Evolutionary conservation across 2,113 vertebrate genomes (phyloP).

Genomic region (Abramis brama): DNA sequence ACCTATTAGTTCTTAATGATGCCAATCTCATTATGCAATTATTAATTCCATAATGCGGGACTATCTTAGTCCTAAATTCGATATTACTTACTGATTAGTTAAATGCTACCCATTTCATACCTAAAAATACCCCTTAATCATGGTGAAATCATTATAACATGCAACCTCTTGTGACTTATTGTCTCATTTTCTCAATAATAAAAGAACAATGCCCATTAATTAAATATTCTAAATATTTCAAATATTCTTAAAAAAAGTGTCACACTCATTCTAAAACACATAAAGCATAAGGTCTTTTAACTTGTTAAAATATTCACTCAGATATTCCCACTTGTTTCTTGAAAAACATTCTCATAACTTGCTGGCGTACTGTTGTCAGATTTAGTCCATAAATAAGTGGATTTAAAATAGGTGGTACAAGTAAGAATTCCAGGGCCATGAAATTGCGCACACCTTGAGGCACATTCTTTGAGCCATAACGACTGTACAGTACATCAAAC

Average conservation of each 20-base stretch:
- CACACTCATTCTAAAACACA: background rate
- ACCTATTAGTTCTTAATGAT: no score
- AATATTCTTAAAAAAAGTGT: background rate
- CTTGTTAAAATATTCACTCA: background rate
- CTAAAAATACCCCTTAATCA: background rate
- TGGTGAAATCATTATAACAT: background rate
- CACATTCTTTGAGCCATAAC: constrained; percentile 44
- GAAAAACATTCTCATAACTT: constrained; percentile 18
- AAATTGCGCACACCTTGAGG: constrained; percentile 46
- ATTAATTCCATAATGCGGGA: no score
- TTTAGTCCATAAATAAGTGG: constrained; percentile 55
- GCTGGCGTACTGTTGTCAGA: constrained; percentile 31
- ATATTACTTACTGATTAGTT: no score
- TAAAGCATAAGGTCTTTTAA: background rate
- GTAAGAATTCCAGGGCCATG: constrained; percentile 44
- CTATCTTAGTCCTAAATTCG: no score
- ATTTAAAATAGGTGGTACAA: constrained; percentile 48
- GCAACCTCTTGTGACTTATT: background rate
- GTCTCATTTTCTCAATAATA: background rate
- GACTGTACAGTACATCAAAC: constrained; percentile 47
- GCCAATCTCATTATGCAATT: no score
- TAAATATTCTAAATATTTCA: no score
- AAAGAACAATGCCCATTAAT: background rate
- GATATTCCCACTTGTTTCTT: constrained; percentile 4
- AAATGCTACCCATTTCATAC: background rate